phyloP scores from a whole-genome alignment of 2,888 invertebrate species.

The Stenolophus ochropezus region DNA sequence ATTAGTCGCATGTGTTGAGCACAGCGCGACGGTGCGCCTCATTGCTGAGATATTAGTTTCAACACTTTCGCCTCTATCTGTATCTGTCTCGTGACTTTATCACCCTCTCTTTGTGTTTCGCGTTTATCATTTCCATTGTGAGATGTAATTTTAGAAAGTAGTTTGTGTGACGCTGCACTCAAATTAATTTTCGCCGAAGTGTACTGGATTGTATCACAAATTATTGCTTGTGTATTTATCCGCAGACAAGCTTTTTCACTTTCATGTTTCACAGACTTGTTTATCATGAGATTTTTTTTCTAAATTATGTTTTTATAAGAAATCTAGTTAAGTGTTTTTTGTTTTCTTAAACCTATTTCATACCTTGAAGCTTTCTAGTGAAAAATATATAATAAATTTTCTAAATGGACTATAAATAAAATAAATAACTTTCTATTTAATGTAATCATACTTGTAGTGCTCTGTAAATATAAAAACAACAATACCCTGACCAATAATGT shows the following conservation, averaged over 20 bases:
- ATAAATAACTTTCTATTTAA: too few relatives aligned
- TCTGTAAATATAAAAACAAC: too few relatives aligned
- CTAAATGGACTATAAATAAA: too few relatives aligned
- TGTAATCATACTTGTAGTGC: too few relatives aligned
- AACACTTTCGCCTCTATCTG: conserved; percentile 11
- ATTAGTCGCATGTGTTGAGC: conserved; percentile 17
- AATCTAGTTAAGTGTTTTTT: too few relatives aligned
- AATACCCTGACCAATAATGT: too few relatives aligned
- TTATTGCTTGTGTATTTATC: conserved; percentile 14
- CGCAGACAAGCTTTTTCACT: not conserved
- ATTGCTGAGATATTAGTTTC: conserved; percentile 32
- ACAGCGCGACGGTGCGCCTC: not conserved
- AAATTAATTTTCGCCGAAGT: conserved; percentile 20
- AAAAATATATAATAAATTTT: too few relatives aligned
- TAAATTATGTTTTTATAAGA: not conserved
- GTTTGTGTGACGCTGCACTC: conserved; percentile 28
- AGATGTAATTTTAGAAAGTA: conserved; percentile 35
- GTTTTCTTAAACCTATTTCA: not conserved
- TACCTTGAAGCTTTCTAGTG: too few relatives aligned
- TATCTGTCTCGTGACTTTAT: conserved; percentile 39
- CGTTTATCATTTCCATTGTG: conserved; percentile 29
- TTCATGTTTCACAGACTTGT: not conserved
- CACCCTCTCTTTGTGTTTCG: conserved; percentile 8
- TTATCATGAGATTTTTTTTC: not conserved
- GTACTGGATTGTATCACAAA: conserved; percentile 7